Base-by-base conservation (phyloP, 2,888 invertebrate genomes). In the Ellobium chinense region DNA sequence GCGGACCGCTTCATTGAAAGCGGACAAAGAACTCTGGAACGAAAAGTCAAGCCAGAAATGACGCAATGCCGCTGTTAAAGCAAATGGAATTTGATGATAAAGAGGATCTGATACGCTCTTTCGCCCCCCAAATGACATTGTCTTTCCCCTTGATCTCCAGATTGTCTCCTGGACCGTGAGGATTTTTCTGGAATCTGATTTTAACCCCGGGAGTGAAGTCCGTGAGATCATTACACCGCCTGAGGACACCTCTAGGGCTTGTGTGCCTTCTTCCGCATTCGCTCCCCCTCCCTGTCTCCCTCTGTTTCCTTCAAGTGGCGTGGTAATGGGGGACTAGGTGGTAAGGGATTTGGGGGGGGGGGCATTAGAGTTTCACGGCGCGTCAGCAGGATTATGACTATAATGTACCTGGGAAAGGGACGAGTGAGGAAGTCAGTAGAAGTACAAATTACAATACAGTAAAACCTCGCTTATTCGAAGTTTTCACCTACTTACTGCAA, bases 21-120 rank as follows among this genome's bases (percentile, higher is more conserved):
- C 2, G 34, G 21, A 69, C 69, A 69, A 69, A 69, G 69, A 69
- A 21, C 21, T 69, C 18, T 21, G 31, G 31, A 69, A 34, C 58
- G n/a, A 46, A 12, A 72, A 58, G 72, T 72, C 72, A 72, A 72
- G 58, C 14, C 24, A 29, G n/a, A 46, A 31, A 54, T 70, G 70
- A 70, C 58, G 58, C 24, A 60, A 72, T 72, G 18, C 34, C 1
- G 27, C 14, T 56, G 46, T 37, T 18, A 72, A 58, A 72, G 34
- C 27, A 24, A 72, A 72, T 60, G 34, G 9, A 27, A 58, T 70
- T n/a, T 56, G 7, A 9, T 34, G 34, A 56, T 58, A 36, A 58
- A 34, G 36, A 70, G 24, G 36, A 34, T 34, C 24, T 21, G 70
- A 58, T 58, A 58, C 34, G 70, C 58, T 21, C 12, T 24, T 36